Conservation (phyloP, 2,888 invertebrate species). For the Drosophila demipolita region DNA sequence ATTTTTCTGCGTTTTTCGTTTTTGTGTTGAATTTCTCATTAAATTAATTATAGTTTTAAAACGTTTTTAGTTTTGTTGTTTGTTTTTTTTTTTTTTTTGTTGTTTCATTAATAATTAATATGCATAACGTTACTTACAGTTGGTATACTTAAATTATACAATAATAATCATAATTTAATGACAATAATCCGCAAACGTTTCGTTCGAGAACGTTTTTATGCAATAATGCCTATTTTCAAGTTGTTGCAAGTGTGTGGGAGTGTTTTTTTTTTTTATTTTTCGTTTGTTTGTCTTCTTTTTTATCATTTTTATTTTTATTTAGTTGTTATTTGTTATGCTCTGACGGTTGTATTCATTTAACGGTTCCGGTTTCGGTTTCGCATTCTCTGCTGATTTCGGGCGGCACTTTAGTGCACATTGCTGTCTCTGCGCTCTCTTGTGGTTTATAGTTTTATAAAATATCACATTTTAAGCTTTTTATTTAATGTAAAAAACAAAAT, state of each 20-base stretch:
- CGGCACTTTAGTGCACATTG: conserved; percentile 30
- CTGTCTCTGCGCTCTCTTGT: conserved; percentile 45
- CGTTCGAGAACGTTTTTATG: conserved; percentile 25
- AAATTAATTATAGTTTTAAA: conserved; percentile 64
- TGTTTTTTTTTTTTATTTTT: conserved; percentile 3
- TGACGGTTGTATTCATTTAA: conserved; percentile 42
- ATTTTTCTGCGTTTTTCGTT: conserved; percentile 36
- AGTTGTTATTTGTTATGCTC: conserved; percentile 15
- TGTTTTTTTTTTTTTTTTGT: conserved; percentile 14
- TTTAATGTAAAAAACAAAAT: conserved; percentile 33
- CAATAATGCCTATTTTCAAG: conserved; percentile 44
- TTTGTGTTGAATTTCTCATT: conserved; percentile 42
- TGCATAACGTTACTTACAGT: conserved; percentile 81
- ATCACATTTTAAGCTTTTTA: conserved; percentile 85
- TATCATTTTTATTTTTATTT: conserved; percentile 6
- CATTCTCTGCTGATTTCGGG: conserved; percentile 32
- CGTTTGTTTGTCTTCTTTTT: conserved; percentile 8
- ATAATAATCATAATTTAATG: conserved; percentile 69
- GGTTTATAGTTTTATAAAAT: conserved; percentile 84
- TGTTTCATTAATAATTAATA: conserved; percentile 66
- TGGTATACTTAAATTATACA: conserved; percentile 70
- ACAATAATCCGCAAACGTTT: conserved; percentile 64
- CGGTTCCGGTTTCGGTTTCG: conserved; percentile 13
- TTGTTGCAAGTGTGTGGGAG: conserved; percentile 25
- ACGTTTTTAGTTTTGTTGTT: conserved; percentile 43